Evolutionary conservation across 2,113 vertebrate species (phyloP).

Genomic region (Bufo gargarizans): DNA sequence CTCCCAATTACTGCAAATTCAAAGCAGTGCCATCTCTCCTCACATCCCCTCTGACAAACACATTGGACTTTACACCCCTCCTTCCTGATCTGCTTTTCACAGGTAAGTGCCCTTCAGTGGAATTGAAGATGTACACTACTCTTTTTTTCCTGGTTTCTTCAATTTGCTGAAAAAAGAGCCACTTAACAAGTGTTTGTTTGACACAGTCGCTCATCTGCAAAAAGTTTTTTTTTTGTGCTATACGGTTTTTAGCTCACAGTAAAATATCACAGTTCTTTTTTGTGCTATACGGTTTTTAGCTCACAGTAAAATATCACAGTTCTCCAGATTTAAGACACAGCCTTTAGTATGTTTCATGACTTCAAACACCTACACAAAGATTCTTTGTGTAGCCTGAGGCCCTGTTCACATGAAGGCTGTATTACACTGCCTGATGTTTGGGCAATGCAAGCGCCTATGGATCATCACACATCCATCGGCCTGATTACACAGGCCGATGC

Average conservation of each 20-base stretch:
- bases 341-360: too few relatives aligned
- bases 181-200: slow-evolving; percentile 9
- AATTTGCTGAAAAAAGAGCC: not conserved
- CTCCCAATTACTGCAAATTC: slow-evolving; percentile 39
- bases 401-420: too few relatives aligned
- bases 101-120: slow-evolving; percentile 16
- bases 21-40: slow-evolving; percentile 16
- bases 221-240: not conserved
- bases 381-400: too few relatives aligned
- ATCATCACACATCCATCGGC: too few relatives aligned
- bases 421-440: too few relatives aligned
- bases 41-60: slow-evolving; percentile 31
- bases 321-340: not conserved
- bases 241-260: not conserved
- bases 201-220: not conserved
- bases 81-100: slow-evolving; percentile 40
- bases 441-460: too few relatives aligned
- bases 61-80: slow-evolving; percentile 26
- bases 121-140: not conserved
- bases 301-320: not conserved
- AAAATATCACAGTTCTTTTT: not conserved
- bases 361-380: too few relatives aligned
- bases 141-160: not conserved
- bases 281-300: not conserved
- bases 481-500: too few relatives aligned